A percentile compares a stretch with the other conserved stretches of the same genome.
Conservation (phyloP, 2,113 vertebrate genomes). For the Tychaedon coryphoeus region DNA sequence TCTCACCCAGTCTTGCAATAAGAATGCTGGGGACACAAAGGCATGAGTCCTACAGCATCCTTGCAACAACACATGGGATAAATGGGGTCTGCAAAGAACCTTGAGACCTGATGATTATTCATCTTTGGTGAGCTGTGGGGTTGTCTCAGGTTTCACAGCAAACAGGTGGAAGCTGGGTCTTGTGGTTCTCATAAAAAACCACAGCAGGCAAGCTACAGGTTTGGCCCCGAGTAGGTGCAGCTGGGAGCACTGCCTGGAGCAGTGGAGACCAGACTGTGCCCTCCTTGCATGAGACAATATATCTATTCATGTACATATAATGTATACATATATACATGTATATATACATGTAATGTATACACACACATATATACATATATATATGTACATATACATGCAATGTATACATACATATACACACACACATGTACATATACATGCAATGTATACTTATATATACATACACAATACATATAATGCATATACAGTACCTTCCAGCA, state of each 20-base stretch:
- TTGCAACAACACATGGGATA: not conserved
- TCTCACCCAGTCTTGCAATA: not conserved
- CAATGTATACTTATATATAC: too few relatives aligned
- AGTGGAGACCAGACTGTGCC: not conserved
- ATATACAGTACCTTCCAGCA: conserved; percentile 55
- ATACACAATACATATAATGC: too few relatives aligned
- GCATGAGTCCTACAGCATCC: not conserved
- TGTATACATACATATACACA: too few relatives aligned
- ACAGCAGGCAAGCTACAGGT: not conserved
- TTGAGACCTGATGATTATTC: not conserved
- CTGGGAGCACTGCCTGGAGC: not conserved
- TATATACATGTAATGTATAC: too few relatives aligned
- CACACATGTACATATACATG: too few relatives aligned
- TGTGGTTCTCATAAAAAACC: rapidly evolving
- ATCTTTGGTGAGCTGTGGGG: not conserved
- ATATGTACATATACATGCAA: too few relatives aligned
- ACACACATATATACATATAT: too few relatives aligned
- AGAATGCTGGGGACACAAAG: not conserved
- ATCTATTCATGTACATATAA: too few relatives aligned
- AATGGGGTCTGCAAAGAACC: not conserved
- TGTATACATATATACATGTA: too few relatives aligned
- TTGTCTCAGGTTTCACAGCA: not conserved
- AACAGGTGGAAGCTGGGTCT: not conserved
- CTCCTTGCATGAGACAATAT: not conserved
- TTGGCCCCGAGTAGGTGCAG: not conserved